Evolutionary conservation across 2,797 vertebrate genomes (phyloP).

Genomic region (Pseudochirops cupreus): DNA sequence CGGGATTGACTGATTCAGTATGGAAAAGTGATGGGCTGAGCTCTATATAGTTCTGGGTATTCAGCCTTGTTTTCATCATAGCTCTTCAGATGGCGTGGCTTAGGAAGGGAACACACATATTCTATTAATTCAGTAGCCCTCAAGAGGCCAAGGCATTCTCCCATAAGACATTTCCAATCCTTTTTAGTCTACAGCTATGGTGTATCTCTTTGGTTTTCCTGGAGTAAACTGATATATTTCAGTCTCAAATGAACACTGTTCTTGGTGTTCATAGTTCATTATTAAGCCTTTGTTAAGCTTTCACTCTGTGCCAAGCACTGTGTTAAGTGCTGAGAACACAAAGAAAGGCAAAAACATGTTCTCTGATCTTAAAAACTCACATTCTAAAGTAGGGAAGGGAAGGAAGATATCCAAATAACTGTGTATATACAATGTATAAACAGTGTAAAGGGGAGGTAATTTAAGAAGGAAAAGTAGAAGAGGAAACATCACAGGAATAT

Average conservation of each 20-base stretch:
- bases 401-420: not conserved
- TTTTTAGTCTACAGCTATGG: not conserved
- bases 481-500: not conserved
- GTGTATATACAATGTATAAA: not conserved
- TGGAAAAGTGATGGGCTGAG: not conserved
- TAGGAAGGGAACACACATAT: not conserved
- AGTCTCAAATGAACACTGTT: not conserved
- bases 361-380: not conserved
- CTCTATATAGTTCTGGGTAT: not conserved
- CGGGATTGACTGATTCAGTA: not conserved
- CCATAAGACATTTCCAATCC: not conserved
- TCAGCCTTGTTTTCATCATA: not conserved
- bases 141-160: not conserved
- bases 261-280: not conserved
- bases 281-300: not conserved
- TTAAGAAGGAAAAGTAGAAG: not conserved
- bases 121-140: not conserved
- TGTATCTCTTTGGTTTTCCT: not conserved
- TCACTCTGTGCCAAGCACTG: not conserved
- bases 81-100: not conserved
- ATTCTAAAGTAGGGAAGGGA: not conserved
- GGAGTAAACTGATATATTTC: not conserved
- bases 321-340: not conserved
- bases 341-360: not conserved
- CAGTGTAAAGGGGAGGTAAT: not conserved